Evolutionary conservation across 1,140 invertebrate species (phyloP).

Genomic region (Atta texana): DNA sequence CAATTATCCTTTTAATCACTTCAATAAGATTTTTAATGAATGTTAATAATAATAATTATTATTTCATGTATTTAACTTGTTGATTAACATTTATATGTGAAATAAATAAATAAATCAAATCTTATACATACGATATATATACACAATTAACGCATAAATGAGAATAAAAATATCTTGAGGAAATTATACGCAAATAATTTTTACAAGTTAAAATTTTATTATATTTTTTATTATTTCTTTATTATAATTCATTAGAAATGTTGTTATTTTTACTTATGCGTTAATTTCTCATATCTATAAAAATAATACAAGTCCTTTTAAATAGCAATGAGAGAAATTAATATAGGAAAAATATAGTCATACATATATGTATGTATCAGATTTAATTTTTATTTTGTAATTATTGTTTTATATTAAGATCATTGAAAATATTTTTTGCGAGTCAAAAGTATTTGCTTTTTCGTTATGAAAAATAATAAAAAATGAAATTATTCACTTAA

Average conservation of each 20-base stretch:
- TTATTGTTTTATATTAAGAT: no score
- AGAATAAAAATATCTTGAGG: not conserved
- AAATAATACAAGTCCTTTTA: no score
- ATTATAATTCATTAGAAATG: not conserved
- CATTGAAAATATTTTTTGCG: not conserved
- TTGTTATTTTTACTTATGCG: not conserved
- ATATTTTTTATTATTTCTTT: no score
- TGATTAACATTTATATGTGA: not conserved
- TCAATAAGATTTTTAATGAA: not conserved
- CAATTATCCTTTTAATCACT: not conserved
- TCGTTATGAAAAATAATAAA: not conserved
- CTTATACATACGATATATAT: not conserved
- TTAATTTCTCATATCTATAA: not conserved
- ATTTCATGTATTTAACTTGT: not conserved
- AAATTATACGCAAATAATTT: not conserved
- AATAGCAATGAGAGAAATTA: no score
- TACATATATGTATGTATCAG: no score
- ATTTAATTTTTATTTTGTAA: no score
- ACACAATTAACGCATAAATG: not conserved
- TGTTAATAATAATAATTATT: not conserved
- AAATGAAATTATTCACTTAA: not conserved
- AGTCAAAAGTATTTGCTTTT: constrained; percentile 19
- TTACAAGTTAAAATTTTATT: not conserved
- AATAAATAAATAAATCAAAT: no score
- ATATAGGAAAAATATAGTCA: not conserved